A percentile compares a stretch with the other conserved stretches of the same genome.
Evolutionary conservation across 2,113 vertebrate species (phyloP).

Genomic region (Gasterosteus aculeatus): DNA sequence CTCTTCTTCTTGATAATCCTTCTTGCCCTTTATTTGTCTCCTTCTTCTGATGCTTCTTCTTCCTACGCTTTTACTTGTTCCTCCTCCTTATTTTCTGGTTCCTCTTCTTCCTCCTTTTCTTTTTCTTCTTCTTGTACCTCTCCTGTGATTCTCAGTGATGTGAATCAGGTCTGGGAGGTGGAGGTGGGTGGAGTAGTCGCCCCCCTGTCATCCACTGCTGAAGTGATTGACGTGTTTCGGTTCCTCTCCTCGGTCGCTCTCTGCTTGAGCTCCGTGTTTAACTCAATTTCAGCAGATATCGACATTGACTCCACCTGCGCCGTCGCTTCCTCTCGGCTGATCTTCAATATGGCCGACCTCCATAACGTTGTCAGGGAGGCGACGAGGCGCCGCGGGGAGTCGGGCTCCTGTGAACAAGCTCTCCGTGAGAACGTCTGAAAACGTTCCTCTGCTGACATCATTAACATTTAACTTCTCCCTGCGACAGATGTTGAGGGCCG

Average conservation of each 20-base stretch:
- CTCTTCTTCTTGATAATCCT: no score
- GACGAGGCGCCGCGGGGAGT: background rate
- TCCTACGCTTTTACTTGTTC: no score
- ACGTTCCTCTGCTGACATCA: conserved; percentile 22
- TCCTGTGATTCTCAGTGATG: conserved; percentile 58
- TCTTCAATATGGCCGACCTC: conserved; percentile 62
- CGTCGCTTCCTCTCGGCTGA: conserved; percentile 56
- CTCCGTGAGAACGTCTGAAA: conserved; percentile 44
- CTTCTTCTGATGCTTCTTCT: no score
- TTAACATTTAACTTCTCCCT: conserved; percentile 79
- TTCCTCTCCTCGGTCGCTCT: conserved; percentile 49
- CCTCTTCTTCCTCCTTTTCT: no score
- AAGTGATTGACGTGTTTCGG: conserved; percentile 69
- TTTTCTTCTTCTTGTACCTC: no score
- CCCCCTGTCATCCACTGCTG: background rate
- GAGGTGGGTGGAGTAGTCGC: conserved; percentile 41
- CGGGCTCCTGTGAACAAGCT: conserved; percentile 73
- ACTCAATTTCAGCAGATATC: conserved; percentile 63
- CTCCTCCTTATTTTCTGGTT: no score
- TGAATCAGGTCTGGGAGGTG: conserved; percentile 67
- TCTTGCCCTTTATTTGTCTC: no score
- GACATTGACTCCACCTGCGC: conserved; percentile 58
- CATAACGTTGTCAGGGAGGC: conserved; percentile 58
- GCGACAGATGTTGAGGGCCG: conserved; percentile 67
- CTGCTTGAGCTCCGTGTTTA: conserved; percentile 52